These are phyloP conservation scores for Dasypogon diadema DNA, from an alignment of 2,888 invertebrate species.

Conservation along the genomic window DNA sequence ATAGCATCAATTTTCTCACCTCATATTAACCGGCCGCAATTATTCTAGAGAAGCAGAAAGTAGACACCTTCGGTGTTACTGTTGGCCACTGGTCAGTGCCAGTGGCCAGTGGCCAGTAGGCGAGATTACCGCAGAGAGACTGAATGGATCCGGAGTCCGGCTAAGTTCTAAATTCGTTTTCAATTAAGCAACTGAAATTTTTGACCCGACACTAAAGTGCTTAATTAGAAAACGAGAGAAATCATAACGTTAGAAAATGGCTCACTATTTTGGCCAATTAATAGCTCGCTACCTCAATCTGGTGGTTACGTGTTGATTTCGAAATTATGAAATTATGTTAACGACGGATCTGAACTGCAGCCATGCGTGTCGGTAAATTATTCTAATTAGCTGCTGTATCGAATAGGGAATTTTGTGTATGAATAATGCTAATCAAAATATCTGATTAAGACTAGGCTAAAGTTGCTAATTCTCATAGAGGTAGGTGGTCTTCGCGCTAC, in stretches of 20 bases:
- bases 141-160: background rate
- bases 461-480: constrained; percentile 8
- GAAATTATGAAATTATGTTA: constrained; percentile 49
- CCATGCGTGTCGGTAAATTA: constrained; percentile 34
- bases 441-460: constrained; percentile 15
- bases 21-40: constrained; percentile 31
- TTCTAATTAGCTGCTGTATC: constrained; percentile 34
- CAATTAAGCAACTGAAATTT: constrained; percentile 26
- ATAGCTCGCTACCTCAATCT: constrained; percentile 2
- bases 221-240: constrained; percentile 26
- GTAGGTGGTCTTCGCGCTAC: constrained; percentile 37
- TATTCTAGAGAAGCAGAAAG: background rate
- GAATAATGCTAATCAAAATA: constrained; percentile 35
- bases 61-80: background rate
- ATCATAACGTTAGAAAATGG: constrained; percentile 36
- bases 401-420: constrained; percentile 29
- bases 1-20: constrained; percentile 50
- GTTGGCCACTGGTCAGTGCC: no score
- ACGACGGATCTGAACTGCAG: constrained; percentile 12
- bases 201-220: constrained; percentile 42
- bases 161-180: constrained; percentile 1
- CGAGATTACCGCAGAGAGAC: background rate
- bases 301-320: constrained; percentile 42
- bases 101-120: no score
- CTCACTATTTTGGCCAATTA: constrained; percentile 44